Evolutionary conservation across 2,113 vertebrate species (phyloP).

Genomic region (Anser cygnoides): DNA sequence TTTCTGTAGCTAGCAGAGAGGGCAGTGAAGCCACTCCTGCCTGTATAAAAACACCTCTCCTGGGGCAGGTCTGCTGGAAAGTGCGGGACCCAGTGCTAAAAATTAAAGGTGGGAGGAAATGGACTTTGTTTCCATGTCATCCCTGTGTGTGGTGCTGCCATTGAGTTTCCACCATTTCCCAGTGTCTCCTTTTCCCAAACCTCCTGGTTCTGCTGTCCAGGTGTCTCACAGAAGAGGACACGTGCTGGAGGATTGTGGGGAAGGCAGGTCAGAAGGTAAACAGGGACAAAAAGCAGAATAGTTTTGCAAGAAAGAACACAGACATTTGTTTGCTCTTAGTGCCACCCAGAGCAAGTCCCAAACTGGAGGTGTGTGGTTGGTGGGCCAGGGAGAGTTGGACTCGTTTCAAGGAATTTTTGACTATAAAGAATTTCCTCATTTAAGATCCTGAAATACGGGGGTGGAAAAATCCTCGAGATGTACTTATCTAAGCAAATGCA

Average conservation of each 20-base stretch:
- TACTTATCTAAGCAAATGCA: constrained; percentile 7
- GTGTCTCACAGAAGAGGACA: background rate
- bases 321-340: background rate
- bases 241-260: background rate
- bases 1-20: background rate
- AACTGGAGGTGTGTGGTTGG: background rate
- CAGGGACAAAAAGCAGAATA: background rate
- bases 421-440: background rate
- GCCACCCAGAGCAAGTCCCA: background rate
- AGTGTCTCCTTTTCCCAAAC: background rate
- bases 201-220: background rate
- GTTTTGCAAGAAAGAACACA: background rate
- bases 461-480: background rate
- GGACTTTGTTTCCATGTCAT: background rate
- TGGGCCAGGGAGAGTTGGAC: background rate
- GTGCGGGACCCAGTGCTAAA: background rate
- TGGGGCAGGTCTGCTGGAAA: background rate
- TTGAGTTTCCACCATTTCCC: background rate
- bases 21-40: background rate
- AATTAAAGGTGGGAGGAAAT: background rate
- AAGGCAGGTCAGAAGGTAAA: background rate
- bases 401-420: background rate
- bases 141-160: background rate
- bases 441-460: background rate
- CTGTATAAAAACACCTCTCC: background rate